phyloP scores from a whole-genome alignment of 2,888 invertebrate genomes.

The Chloromyia formosa region DNA sequence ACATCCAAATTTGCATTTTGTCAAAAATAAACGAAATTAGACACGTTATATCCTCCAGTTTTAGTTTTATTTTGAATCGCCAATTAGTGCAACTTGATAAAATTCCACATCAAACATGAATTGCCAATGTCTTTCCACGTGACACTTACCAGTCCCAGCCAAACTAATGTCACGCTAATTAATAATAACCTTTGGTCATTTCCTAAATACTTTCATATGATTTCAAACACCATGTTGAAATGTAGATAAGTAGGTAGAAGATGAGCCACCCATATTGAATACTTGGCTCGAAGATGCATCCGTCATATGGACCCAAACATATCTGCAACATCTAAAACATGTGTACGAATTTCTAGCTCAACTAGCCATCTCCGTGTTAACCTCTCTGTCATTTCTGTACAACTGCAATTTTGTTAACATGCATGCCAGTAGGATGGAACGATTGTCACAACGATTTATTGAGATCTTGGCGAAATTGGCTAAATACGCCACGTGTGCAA shows the following conservation, averaged over 20 bases:
- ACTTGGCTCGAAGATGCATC: not conserved
- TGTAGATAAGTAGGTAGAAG: not conserved
- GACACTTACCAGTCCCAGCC: not conserved
- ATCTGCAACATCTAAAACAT: conserved; percentile 21
- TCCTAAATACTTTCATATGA: conserved; percentile 17
- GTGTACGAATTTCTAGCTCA: conserved; percentile 28
- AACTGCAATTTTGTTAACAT: no score
- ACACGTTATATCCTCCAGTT: no score
- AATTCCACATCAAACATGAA: conserved; percentile 2
- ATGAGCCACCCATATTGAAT: conserved; percentile 11
- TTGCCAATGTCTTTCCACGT: not conserved
- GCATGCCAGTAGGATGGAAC: no score
- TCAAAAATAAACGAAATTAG: no score
- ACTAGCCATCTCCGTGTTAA: not conserved
- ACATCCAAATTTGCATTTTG: no score
- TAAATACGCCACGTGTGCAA: no score
- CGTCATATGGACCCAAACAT: conserved; percentile 6
- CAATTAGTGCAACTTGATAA: no score
- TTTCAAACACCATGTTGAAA: not conserved
- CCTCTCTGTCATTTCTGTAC: not conserved
- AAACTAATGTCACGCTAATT: conserved; percentile 49
- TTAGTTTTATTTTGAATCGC: no score
- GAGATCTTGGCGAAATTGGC: no score
- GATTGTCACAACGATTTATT: no score
- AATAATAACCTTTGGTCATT: conserved; percentile 46